These are phyloP conservation scores for Stegastes partitus DNA, from an alignment of 2,113 vertebrate genomes.

Conservation along the genomic window DNA sequence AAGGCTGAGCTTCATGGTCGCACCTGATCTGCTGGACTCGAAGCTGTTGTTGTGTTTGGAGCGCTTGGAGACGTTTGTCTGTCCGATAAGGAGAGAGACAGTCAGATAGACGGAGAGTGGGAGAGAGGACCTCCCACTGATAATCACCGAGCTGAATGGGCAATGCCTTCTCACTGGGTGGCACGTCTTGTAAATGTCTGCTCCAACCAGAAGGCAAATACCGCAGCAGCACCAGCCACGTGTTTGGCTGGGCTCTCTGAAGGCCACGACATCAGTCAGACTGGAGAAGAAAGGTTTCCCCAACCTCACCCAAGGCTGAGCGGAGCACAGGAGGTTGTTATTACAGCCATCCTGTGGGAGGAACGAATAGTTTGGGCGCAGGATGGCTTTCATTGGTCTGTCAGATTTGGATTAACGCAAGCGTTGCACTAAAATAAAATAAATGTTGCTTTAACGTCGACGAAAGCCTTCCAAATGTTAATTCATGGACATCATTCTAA, in stretches of 20 bases:
- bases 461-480: slow-evolving; percentile 12
- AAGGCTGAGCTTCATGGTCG: background rate
- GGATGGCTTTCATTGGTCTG: slow-evolving; percentile 25
- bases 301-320: slow-evolving; percentile 39
- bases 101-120: slow-evolving; percentile 12
- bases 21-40: slow-evolving; percentile 14
- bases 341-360: slow-evolving; percentile 21
- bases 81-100: slow-evolving; percentile 25
- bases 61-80: background rate
- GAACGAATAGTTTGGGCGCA: background rate
- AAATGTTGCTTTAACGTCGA: slow-evolving; percentile 18
- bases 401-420: slow-evolving; percentile 30
- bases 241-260: slow-evolving; percentile 54
- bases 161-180: slow-evolving; percentile 70
- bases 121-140: slow-evolving; percentile 68
- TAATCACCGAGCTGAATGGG: slow-evolving; percentile 61
- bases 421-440: background rate
- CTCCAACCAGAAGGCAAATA: slow-evolving; percentile 65
- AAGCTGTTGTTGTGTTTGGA: slow-evolving; percentile 1
- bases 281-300: slow-evolving; percentile 34
- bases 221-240: slow-evolving; percentile 49
- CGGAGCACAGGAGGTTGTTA: slow-evolving; percentile 40
- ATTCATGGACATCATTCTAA: slow-evolving; percentile 22
- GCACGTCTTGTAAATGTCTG: slow-evolving; percentile 65
- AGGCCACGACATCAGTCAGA: slow-evolving; percentile 52